phyloP scores from a whole-genome alignment of 1,140 invertebrate genomes.

The Cyphomyrmex costatus region DNA sequence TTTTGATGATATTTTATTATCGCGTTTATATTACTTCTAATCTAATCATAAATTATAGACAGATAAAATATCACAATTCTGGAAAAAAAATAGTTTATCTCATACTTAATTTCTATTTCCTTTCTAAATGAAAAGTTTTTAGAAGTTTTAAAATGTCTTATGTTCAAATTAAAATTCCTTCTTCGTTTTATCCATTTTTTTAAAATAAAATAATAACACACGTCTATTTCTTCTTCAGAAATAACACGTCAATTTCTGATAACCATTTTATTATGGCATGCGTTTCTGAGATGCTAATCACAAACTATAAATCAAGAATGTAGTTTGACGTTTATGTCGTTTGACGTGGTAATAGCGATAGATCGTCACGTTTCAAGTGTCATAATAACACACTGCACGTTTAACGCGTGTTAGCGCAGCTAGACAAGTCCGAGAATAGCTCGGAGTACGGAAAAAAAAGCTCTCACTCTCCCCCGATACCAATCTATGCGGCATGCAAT shows the following conservation, averaged over 20 bases:
- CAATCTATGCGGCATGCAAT: constrained; percentile 31
- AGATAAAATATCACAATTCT: neutral
- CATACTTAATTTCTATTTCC: neutral
- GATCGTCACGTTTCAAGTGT: constrained; percentile 6
- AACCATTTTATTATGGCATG: neutral
- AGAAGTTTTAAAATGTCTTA: neutral
- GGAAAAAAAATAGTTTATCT: neutral
- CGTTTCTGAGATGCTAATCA: neutral
- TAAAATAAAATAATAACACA: neutral
- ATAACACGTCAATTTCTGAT: constrained; percentile 1
- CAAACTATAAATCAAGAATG: constrained; percentile 25
- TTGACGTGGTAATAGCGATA: constrained; percentile 13
- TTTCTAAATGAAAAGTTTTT: neutral
- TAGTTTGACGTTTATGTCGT: constrained; percentile 13
- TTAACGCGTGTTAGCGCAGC: neutral
- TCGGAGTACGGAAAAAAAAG: constrained; percentile 3
- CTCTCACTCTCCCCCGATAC: neutral
- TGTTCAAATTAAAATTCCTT: neutral
- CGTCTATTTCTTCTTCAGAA: neutral
- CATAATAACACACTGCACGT: constrained; percentile 9
- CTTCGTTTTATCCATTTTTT: neutral
- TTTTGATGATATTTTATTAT: no score
- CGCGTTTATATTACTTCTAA: no score
- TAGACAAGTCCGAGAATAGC: neutral
- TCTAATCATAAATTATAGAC: no score